These are phyloP conservation scores for Trichogramma dendrolimi DNA, from an alignment of 2,888 invertebrate genomes.

Conservation along the genomic window DNA sequence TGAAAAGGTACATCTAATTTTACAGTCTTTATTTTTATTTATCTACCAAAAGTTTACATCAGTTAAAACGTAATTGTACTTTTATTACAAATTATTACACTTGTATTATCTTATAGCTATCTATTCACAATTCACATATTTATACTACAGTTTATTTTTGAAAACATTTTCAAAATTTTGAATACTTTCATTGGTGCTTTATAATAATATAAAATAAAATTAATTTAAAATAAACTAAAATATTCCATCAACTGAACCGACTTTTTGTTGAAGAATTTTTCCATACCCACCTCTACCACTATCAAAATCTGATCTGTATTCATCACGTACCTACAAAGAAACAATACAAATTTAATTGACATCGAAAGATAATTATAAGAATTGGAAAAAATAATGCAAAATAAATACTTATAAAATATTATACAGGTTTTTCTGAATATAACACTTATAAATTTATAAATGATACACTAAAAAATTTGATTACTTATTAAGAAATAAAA, in stretches of 20 bases:
- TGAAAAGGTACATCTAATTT: too few relatives aligned
- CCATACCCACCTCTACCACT: constrained; percentile 96
- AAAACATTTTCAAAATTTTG: neutral
- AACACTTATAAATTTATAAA: constrained; percentile 4
- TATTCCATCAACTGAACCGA: constrained; percentile 44
- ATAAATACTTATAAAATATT: neutral
- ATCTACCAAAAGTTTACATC: constrained; percentile 12
- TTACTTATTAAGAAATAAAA: neutral
- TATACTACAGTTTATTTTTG: neutral
- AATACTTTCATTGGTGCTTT: neutral
- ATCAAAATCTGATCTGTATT: constrained; percentile 96
- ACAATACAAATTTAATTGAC: neutral
- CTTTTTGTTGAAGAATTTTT: constrained; percentile 84
- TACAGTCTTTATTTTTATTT: neutral
- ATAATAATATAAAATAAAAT: constrained; percentile 3
- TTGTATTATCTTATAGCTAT: constrained; percentile 10
- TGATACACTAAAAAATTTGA: neutral
- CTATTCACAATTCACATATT: constrained; percentile 4
- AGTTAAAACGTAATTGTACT: neutral
- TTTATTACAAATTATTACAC: constrained; percentile 6
- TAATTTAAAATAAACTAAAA: constrained; percentile 11
- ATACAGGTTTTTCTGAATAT: neutral
- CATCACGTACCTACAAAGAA: constrained; percentile 79
- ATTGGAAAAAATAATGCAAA: neutral
- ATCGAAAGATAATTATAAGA: neutral